Evolutionary conservation across 92 coral and sea anemone genomes (phyloP).

Genomic region (Galaxea fascicularis): DNA sequence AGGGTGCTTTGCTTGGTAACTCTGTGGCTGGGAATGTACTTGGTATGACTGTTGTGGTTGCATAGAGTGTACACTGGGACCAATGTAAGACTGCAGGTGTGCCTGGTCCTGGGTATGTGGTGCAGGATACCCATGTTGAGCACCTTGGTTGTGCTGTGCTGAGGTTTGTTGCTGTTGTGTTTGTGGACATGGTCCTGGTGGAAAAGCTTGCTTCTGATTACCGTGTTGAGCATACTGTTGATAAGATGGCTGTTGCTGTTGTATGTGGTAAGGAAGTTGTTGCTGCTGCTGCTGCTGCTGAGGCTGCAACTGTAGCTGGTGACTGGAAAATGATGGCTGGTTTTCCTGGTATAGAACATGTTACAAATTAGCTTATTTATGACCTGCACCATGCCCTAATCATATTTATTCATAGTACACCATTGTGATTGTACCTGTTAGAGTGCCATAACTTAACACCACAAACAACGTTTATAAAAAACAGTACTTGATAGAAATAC

Average conservation of each 20-base stretch:
- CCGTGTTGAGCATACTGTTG: constrained; percentile 45
- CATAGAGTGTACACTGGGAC: constrained; percentile 6
- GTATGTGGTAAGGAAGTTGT: constrained; percentile 36
- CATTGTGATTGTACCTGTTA: too few species aligned
- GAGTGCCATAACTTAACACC: too few species aligned
- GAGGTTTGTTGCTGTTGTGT: constrained; percentile 40
- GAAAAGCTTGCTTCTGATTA: constrained; percentile 32
- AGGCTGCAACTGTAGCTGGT: constrained; percentile 29
- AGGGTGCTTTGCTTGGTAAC: constrained; percentile 68
- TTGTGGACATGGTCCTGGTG: constrained; percentile 22
- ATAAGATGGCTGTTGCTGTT: constrained; percentile 51
- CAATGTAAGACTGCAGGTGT: constrained; percentile 37
- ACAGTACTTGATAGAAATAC: too few species aligned
- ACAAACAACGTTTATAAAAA: too few species aligned
- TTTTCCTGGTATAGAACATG: not conserved
- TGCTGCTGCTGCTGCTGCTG: constrained; percentile 43
- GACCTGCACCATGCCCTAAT: not conserved
- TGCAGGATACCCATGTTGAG: constrained; percentile 41
- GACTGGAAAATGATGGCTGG: constrained; percentile 24
- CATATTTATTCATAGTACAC: too few species aligned
- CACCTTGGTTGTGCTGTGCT: constrained; percentile 46
- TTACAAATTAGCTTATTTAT: not conserved
- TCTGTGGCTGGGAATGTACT: constrained; percentile 53
- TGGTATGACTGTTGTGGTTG: constrained; percentile 39
- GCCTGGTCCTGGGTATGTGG: constrained; percentile 47